These are phyloP conservation scores for Hirtodrosophila alboralis DNA, from an alignment of 2,888 invertebrate genomes.

Conservation along the genomic window DNA sequence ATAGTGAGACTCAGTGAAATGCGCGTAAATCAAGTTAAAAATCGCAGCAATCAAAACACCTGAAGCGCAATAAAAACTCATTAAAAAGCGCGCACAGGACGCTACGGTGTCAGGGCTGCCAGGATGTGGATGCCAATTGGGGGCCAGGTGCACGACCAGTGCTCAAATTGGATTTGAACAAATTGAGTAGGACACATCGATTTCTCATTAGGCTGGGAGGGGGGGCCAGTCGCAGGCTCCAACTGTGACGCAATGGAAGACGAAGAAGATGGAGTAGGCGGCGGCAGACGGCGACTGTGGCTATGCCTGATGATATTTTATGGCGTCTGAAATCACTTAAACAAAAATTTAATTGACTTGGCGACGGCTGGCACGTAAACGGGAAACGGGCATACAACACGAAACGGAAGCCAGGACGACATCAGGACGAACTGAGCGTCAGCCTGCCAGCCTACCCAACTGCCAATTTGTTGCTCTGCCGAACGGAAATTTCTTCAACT, in stretches of 20 bases:
- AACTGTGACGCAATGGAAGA: not conserved
- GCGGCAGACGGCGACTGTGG: conserved; percentile 4
- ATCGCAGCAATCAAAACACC: conserved; percentile 77
- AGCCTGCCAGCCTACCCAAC: conserved; percentile 21
- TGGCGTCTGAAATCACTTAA: conserved; percentile 76
- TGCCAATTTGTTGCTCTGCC: conserved; percentile 76
- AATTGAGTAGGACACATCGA: conserved; percentile 75
- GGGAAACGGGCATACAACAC: conserved; percentile 59
- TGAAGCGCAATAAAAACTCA: conserved; percentile 79
- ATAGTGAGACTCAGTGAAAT: conserved; percentile 51
- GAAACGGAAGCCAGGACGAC: conserved; percentile 62
- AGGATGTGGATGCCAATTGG: conserved; percentile 53
- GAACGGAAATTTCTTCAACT: conserved; percentile 81
- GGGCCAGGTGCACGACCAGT: conserved; percentile 44
- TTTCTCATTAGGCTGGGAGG: conserved; percentile 74
- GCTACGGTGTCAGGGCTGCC: conserved; percentile 34
- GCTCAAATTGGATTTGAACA: conserved; percentile 70
- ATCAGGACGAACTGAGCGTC: conserved; percentile 18
- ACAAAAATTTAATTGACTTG: conserved; percentile 76
- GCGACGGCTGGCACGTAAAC: conserved; percentile 47
- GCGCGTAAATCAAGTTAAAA: conserved; percentile 79
- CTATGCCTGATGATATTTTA: conserved; percentile 63
- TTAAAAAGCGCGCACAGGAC: conserved; percentile 64
- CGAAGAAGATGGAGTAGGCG: not conserved
- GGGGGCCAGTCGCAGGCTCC: conserved; percentile 9